Base-by-base conservation (phyloP, 2,797 vertebrate genomes). In the Myotis daubentonii region DNA sequence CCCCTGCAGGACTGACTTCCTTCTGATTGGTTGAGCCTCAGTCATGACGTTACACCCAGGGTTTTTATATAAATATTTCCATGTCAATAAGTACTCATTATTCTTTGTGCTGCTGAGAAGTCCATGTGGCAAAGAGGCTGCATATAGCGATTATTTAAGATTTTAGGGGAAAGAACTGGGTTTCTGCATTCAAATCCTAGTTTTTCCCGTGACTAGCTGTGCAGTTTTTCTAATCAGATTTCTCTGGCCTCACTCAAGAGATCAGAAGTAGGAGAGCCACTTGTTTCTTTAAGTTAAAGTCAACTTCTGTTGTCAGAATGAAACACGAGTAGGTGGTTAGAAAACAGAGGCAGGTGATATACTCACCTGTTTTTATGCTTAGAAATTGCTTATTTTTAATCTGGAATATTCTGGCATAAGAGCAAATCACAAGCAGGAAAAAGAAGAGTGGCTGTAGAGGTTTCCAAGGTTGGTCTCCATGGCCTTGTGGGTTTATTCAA, bases 251-350 rank as follows among this genome's bases (percentile, higher is more conserved):
- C 3, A 16, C 17, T 38, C 2, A 13, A 80, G 28, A 23, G 55
- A 23, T 13, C 53, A 65, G 74, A 85, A 47, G 22, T 20, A 70
- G 60, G 72, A 78, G 17, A 44, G 33, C 62, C 23, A 72, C 23
- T 72, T 53, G 53, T 49, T 91, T 62, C 28, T 71, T 55, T 25
- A 49, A 80, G 25, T 85, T 86, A 44, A 74, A 25, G 66, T 38
- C 36, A 55, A 23, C 80, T 94, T 94, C 81, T 70, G 33, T 38
- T 38, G 23, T 65, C 36, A 91, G 75, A 86, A 86, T 44, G 74
- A 90, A 85, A 91, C 22, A 66, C 23, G 0, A 0, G 55, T 65
- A 53, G 55, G 36, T 65, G 87, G 66, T 20, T 47, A 81, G 55
- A 74, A 74, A 89, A 44, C 17, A 19, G 19, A 0, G 28, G 33